Evolutionary conservation across 1,140 invertebrate species (phyloP), one percentile per base, ranked within the genome.

Genomic region (Neuroterus valhalla): DNA sequence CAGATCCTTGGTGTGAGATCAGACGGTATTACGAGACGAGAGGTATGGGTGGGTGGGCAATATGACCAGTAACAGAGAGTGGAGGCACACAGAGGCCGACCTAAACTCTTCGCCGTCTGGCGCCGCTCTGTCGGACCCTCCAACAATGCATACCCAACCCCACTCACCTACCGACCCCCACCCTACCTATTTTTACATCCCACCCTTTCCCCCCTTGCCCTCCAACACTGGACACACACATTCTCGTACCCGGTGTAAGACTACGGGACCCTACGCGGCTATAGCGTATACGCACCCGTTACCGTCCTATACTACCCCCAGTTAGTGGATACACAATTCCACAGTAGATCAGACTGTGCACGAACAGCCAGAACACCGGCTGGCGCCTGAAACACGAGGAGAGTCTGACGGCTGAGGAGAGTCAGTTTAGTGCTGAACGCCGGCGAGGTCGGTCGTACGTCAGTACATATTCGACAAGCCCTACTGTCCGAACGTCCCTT

Each of bases 121-220:
- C 86, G 86, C 86, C 86, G 86, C 82, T 84, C 82, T 83, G 86
- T 85, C 86, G 86, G 84, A 76, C 82, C 79, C 84, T 77, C 81
- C 79, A 71, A 75, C 78, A 70, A 74, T 68, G 68, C 74, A 68
- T 77, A 77, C 79, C 68, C 76, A 69, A 46, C 48, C 73, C 68
- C 70, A 70, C 75, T 77, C 68, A 70, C 72, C 76, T 66, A 52
- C 46, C 79, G 74, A 74, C 75, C 74, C 70, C 26, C 70, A 70
- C 71, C 70, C 71, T 31, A 62, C 73, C 74, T 70, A 71, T 66
- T 75, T 72, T 73, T 71, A 75, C 72, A 72, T 69, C 71, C 74
- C 78, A 67, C 69, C 70, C 52, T 76, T 70, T 52, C 72, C 72
- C 52, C 72, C 72, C 68, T 67, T 45, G 45, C 69, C 71, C 46